These are phyloP conservation scores for Scotopteryx bipunctaria DNA, from an alignment of 2,888 invertebrate species.

Conservation along the genomic window DNA sequence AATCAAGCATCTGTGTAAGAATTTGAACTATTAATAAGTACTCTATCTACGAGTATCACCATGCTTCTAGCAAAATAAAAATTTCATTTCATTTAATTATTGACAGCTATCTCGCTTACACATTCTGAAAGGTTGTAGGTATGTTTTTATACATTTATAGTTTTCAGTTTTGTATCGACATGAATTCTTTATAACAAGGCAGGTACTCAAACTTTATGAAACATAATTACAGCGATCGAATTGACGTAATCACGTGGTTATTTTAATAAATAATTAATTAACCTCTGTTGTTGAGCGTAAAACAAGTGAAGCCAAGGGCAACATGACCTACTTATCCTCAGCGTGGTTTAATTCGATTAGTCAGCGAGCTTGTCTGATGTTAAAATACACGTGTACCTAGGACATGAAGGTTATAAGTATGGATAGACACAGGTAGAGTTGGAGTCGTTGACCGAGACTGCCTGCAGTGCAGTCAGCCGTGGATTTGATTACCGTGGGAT, in stretches of 20 bases:
- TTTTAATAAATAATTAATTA: constrained; percentile 16
- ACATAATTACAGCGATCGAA: background rate
- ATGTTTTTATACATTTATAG: too few species aligned
- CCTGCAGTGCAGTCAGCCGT: background rate
- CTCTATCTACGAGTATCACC: too few species aligned
- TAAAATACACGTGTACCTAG: background rate
- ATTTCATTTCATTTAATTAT: too few species aligned
- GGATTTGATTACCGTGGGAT: too few species aligned
- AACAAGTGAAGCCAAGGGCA: constrained; percentile 17
- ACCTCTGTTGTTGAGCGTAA: constrained; percentile 1
- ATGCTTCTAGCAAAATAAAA: too few species aligned
- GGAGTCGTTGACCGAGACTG: constrained; percentile 16
- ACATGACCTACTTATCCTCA: constrained; percentile 8
- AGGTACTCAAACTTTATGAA: too few species aligned
- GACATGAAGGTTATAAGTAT: background rate
- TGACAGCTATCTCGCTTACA: too few species aligned
- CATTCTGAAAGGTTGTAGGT: too few species aligned
- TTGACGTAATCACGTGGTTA: constrained; percentile 4
- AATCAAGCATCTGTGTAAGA: too few species aligned
- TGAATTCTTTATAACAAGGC: too few species aligned
- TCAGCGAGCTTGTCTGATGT: constrained; percentile 5
- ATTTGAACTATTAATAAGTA: too few species aligned
- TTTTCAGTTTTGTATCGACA: too few species aligned
- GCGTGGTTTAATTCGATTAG: constrained; percentile 18
- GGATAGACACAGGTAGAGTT: background rate